Evolutionary conservation across 2,113 vertebrate species (phyloP), one percentile per base, ranked within the genome.

Genomic region (Phycodurus eques): DNA sequence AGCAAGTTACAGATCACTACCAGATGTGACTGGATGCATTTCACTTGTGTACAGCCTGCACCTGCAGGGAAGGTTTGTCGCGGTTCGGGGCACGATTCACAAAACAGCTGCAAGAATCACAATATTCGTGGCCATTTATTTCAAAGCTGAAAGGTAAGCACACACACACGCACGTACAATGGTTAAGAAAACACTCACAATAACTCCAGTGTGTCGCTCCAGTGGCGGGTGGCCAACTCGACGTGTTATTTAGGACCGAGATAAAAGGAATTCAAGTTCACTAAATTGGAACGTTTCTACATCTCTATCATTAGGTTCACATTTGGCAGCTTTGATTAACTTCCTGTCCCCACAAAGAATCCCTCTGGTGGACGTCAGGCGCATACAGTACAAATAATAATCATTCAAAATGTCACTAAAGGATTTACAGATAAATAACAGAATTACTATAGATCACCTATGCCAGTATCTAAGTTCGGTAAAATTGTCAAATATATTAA

Each of bases 71-170:
- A 43, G 4, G n/a, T 47, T 66, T 31, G n/a, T 31, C 11, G 13
- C 10, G 63, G 12, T 19, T 62, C 27, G 39, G 9, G 31, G 27
- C 31, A 33, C 39, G 19, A 42, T n/a, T 65, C 12, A 31, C 43
- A 17, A 47, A 66, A 66, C 8, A 12, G 43, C 22, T n/a, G 5
- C 22, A 42, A 67, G 59, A 76, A 71, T 73, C 77, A 79, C 61
- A 85, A 82, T 87, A 80, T 80, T 69, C 59, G 84, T 80, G 88
- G 69, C 67, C 62, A 80, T 92, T 87, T 92, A 91, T 88, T 92
- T 83, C 62, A 86, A 88, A 90, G 82, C 85, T 72, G 31, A 85
- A 86, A 81, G 78, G 72, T 78, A 75, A 57, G 35, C 35, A 39
- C 75, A 88, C 85, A 90, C 79, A 39, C 75, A 88, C 84, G 90